Conservation (phyloP, 2,888 invertebrate genomes). For the Helobdella robusta region DNA sequence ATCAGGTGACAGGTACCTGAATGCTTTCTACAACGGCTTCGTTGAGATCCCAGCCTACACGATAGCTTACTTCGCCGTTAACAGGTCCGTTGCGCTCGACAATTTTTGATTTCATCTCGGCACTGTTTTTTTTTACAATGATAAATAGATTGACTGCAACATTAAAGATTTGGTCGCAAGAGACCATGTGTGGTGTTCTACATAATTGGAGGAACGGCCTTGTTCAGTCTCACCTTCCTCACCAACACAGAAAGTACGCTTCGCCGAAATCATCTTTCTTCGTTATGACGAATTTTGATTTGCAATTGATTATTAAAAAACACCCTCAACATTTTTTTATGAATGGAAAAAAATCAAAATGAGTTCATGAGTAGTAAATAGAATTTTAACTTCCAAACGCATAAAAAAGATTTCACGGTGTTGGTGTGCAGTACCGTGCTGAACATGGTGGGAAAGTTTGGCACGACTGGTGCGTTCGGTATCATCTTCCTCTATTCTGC, state of each 20-base stretch:
- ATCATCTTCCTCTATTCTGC: constrained; percentile 43
- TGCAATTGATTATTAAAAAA: too few species aligned
- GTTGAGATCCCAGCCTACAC: constrained; percentile 35
- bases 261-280: too few species aligned
- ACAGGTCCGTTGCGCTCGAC: constrained; percentile 27
- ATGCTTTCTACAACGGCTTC: constrained; percentile 34
- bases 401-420: too few species aligned
- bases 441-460: constrained; percentile 43
- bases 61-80: constrained; percentile 31
- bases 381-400: too few species aligned
- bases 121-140: not conserved
- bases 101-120: not conserved
- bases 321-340: too few species aligned
- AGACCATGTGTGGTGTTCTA: constrained; percentile 34
- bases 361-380: too few species aligned
- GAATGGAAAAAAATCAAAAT: too few species aligned
- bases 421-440: too few species aligned
- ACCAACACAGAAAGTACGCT: constrained; percentile 29
- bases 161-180: constrained; percentile 31
- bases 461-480: constrained; percentile 45
- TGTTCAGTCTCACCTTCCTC: constrained; percentile 32
- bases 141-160: not conserved
- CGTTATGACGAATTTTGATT: too few species aligned
- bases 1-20: constrained; percentile 35
- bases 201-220: constrained; percentile 38